A percentile compares a stretch with the other conserved stretches of the same genome.
These are phyloP conservation scores for Latrodectus geometricus DNA, from an alignment of 1,140 invertebrate genomes.

Conservation along the genomic window DNA sequence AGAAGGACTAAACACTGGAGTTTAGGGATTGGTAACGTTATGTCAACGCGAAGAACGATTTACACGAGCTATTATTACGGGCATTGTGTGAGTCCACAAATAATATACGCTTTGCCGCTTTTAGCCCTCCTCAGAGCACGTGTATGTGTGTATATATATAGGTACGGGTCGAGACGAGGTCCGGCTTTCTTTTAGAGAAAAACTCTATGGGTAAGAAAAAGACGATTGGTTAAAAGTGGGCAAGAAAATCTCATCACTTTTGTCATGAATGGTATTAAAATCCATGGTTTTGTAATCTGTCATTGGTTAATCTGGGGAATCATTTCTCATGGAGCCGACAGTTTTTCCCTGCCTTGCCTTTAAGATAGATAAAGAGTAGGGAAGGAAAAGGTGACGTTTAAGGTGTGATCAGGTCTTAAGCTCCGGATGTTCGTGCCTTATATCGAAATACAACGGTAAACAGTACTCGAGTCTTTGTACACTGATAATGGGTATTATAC, in stretches of 20 bases:
- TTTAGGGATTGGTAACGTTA: slow-evolving; percentile 60
- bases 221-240: slow-evolving; percentile 52
- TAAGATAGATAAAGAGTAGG: not conserved
- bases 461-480: slow-evolving; percentile 28
- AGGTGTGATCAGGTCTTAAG: slow-evolving; percentile 40
- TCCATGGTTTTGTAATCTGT: slow-evolving; percentile 53
- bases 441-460: slow-evolving; percentile 33
- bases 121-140: slow-evolving; percentile 49
- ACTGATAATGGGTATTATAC: slow-evolving; percentile 22
- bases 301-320: slow-evolving; percentile 54
- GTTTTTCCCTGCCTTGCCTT: not conserved
- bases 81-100: slow-evolving; percentile 56
- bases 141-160: slow-evolving; percentile 55
- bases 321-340: slow-evolving; percentile 18
- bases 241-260: slow-evolving; percentile 35
- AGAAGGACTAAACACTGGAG: slow-evolving; percentile 51
- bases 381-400: slow-evolving; percentile 18
- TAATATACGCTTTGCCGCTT: slow-evolving; percentile 55
- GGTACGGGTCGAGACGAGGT: slow-evolving; percentile 36
- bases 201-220: not conserved
- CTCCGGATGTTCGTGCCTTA: slow-evolving; percentile 19
- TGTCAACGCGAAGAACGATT: slow-evolving; percentile 59
- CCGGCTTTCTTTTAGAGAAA: slow-evolving; percentile 26
- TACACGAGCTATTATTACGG: slow-evolving; percentile 55
- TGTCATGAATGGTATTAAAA: slow-evolving; percentile 56